Evolutionary conservation across 2,888 invertebrate species (phyloP).

Genomic region (Seira musarum): DNA sequence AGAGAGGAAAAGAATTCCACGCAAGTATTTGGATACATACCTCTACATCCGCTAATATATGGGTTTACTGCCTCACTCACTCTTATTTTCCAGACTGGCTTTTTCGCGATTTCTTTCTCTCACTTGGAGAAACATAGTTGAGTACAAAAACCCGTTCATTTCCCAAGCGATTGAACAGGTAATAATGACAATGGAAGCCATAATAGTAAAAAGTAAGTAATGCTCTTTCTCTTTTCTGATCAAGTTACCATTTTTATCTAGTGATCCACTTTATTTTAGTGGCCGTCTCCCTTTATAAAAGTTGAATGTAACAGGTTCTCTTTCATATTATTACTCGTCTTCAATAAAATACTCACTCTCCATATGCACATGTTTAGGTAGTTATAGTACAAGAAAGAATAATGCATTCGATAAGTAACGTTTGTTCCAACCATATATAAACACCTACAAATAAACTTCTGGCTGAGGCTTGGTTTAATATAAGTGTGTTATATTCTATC

Average conservation of each 20-base stretch:
- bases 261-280: slow-evolving; percentile 26
- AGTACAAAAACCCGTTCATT: not conserved
- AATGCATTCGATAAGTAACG: not conserved
- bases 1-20: not conserved
- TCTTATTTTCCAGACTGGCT: not conserved
- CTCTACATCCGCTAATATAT: not conserved
- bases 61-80: not conserved
- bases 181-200: not conserved
- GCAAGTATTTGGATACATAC: not conserved
- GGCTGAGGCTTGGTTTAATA: no score
- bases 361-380: not conserved
- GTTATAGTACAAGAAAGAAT: not conserved
- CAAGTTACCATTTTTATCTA: slow-evolving; percentile 8
- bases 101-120: slow-evolving; percentile 13
- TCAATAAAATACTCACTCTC: no score
- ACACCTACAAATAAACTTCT: no score
- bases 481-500: no score
- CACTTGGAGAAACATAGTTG: slow-evolving; percentile 11
- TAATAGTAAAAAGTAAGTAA: not conserved
- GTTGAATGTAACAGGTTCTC: slow-evolving; percentile 33
- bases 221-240: not conserved
- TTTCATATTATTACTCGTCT: no score
- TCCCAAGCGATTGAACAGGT: not conserved
- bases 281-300: slow-evolving; percentile 5
- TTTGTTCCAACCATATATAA: no score